These are phyloP conservation scores for Colletes gigas DNA, from an alignment of 1,140 invertebrate species.

Conservation along the genomic window DNA sequence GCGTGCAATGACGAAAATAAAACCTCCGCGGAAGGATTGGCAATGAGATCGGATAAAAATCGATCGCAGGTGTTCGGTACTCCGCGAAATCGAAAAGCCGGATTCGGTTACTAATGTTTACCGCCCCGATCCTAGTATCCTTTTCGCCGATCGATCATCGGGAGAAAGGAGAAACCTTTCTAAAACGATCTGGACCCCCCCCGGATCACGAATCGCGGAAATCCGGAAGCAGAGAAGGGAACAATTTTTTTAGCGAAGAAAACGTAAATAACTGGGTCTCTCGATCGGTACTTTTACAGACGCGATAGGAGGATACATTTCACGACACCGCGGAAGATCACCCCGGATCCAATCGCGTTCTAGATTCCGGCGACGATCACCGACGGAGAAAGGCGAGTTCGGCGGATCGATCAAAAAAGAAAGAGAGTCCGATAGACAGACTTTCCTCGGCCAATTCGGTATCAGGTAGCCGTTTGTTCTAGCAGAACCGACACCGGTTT, in stretches of 20 bases:
- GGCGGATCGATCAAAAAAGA: slow-evolving; percentile 20
- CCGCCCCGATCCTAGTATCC: neutral
- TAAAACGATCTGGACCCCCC: neutral
- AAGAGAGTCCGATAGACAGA: slow-evolving; percentile 49
- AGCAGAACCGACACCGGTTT: slow-evolving; percentile 53
- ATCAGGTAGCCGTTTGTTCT: slow-evolving; percentile 52
- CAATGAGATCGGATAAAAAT: slow-evolving; percentile 7
- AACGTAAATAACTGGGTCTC: no score
- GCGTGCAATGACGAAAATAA: neutral
- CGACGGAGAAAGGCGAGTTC: slow-evolving; percentile 31
- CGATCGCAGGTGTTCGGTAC: neutral
- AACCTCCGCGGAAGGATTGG: neutral
- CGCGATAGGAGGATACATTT: neutral
- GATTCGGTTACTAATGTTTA: neutral
- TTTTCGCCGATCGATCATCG: neutral
- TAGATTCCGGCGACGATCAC: neutral
- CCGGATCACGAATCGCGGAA: no score
- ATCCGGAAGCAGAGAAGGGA: no score
- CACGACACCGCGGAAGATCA: neutral
- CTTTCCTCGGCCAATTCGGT: slow-evolving; percentile 56
- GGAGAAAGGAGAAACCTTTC: slow-evolving; percentile 29
- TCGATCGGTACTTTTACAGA: no score
- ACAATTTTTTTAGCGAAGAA: no score
- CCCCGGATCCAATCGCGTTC: neutral
- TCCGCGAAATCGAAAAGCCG: neutral